Evolutionary conservation across 2,797 vertebrate genomes (phyloP).

Genomic region (Pangasius mekongensis): DNA sequence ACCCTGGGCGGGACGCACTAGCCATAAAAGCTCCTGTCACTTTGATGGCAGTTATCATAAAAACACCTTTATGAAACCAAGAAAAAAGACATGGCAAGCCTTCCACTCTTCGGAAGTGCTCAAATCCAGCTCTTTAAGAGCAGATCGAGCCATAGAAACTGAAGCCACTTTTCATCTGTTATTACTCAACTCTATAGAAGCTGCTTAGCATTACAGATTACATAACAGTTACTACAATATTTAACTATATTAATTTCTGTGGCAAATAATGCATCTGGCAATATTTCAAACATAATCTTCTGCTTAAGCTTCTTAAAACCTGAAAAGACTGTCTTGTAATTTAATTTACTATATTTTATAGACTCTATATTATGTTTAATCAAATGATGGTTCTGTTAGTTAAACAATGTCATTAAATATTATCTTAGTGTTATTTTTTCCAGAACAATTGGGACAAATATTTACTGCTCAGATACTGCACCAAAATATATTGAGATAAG

Average conservation of each 20-base stretch:
- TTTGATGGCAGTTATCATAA: conserved; percentile 74
- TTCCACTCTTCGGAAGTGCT: conserved; percentile 52
- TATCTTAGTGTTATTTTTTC: neutral
- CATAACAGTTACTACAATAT: neutral
- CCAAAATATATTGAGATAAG: neutral
- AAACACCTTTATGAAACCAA: conserved; percentile 58
- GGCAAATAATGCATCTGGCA: neutral
- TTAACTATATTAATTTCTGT: neutral
- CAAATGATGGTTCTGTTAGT: neutral
- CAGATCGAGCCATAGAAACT: neutral
- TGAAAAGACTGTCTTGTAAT: neutral
- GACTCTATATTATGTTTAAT: neutral
- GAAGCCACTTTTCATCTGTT: conserved; percentile 51
- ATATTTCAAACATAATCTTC: neutral
- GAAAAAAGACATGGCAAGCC: conserved; percentile 50
- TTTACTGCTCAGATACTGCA: neutral
- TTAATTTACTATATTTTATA: neutral
- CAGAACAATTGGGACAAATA: neutral
- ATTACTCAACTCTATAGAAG: conserved; percentile 43
- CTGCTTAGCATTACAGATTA: conserved; percentile 35
- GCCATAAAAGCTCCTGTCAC: conserved; percentile 77
- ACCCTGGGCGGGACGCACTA: conserved; percentile 71
- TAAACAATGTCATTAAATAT: neutral
- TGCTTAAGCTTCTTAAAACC: neutral
- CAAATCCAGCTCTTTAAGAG: conserved; percentile 45